These are phyloP conservation scores for Pipistrellus kuhlii DNA, from an alignment of 2,797 vertebrate species.

Conservation along the genomic window DNA sequence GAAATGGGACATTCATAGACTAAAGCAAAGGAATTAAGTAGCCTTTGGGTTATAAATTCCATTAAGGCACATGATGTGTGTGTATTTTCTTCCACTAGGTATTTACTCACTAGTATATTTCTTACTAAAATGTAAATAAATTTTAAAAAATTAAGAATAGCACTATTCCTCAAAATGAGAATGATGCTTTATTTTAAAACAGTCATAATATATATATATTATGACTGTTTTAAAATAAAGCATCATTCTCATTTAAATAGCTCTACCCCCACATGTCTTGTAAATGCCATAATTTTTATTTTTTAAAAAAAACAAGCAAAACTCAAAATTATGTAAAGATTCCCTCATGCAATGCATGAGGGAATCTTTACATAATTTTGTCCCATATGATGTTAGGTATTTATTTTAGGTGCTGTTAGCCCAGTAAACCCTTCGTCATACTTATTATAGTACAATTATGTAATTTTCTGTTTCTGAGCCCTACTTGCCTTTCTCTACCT, in stretches of 20 bases:
- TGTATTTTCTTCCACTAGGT: neutral
- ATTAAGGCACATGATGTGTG: neutral
- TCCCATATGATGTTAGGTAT: neutral
- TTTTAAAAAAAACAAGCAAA: neutral
- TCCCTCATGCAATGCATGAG: neutral
- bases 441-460: neutral
- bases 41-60: neutral
- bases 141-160: neutral
- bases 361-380: neutral
- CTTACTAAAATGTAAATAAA: neutral
- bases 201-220: no score
- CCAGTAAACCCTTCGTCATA: neutral
- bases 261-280: neutral
- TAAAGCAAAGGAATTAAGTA: conserved; percentile 25
- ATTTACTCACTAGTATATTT: neutral
- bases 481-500: neutral
- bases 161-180: neutral
- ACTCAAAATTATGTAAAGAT: neutral
- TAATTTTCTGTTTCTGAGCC: neutral
- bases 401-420: neutral
- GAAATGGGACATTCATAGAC: neutral
- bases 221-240: neutral
- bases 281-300: neutral
- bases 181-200: no score
- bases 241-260: neutral